These are phyloP conservation scores for Crossaster papposus DNA, from an alignment of 53 echinoderm and acorn worm genomes.

Conservation along the genomic window DNA sequence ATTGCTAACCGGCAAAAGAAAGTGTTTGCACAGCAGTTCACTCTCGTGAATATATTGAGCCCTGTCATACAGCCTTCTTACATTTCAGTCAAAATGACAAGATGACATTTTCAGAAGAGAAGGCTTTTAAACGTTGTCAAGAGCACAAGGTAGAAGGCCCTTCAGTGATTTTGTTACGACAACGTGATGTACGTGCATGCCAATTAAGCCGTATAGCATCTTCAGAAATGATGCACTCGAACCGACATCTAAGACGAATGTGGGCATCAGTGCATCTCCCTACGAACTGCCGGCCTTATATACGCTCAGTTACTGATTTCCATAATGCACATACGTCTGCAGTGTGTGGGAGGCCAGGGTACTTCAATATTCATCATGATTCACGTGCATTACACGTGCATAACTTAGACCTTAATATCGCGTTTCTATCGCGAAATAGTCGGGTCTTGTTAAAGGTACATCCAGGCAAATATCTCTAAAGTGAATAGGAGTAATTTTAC, in stretches of 20 bases:
- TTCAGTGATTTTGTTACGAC: neutral
- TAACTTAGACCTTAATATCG: constrained; percentile 8
- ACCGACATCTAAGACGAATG: too few relatives aligned
- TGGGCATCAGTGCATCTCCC: neutral
- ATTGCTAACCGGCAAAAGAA: too few relatives aligned
- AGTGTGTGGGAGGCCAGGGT: neutral
- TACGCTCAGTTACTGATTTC: neutral
- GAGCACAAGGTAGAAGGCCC: neutral
- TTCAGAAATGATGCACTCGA: neutral
- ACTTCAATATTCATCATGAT: constrained; percentile 13
- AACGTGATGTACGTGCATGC: neutral
- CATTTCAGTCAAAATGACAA: neutral
- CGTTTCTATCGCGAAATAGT: neutral
- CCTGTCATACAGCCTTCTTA: neutral
- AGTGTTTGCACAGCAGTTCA: neutral
- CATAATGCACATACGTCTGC: constrained; percentile 4
- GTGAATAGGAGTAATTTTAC: too few relatives aligned
- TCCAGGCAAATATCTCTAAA: too few relatives aligned
- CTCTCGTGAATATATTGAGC: neutral
- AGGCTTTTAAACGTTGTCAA: neutral
- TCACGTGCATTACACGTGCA: constrained; percentile 8
- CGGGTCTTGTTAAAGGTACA: neutral
- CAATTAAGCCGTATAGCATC: neutral
- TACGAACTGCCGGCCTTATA: neutral
- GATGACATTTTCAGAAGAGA: neutral